Base-by-base conservation (phyloP, 2,888 invertebrate species). In the Malachius bipustulatus region DNA sequence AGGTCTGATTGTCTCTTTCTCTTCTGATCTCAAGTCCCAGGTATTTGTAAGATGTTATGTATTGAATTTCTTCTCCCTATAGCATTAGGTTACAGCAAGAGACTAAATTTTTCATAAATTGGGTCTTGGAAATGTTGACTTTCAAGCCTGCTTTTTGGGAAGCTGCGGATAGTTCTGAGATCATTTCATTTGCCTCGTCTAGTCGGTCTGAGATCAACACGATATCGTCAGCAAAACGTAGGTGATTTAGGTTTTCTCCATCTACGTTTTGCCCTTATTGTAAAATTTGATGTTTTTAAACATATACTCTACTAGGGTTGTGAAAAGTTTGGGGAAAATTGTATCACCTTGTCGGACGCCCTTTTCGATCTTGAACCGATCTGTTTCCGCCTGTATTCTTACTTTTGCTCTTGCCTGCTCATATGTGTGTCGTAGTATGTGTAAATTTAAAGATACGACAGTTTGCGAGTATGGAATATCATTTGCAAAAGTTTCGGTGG, bases 261-360 rank as follows among this genome's bases (percentile, higher is more conserved):
- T 34, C 34, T 15, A 34, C 37, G 13, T 30, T 38, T 26, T 24
- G 16, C 33, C 34, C 24, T 30, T 34, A 9, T 30, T 13, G 8
- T 28, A 9, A 14, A 33, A 33, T n/a, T 19, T 19, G 4, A 36
- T 19, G 11, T 37, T 33, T 37, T 34, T 38, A 26, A 37, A 37
- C 14, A 14, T 26, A 14, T 38, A 24, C 30, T 38, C 27, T 15
- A 38, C 14, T 10, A 32, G 26, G 26, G 27, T 26, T n/a, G 26
- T 35, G 27, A 35, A 38, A 9, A 31, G 32, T 35, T 40, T 37
- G 4, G 31, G 35, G 9, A 31, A 38, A 15, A 40, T 30, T 11
- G 35, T 38, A 26, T 37, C 30, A 9, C 39, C 30, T 30, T 39
- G 33, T 26, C 33, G 28, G 11, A 35, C 14, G 26, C 35, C 26